A percentile compares a stretch with the other conserved stretches of the same genome.
phyloP scores from a whole-genome alignment of 2,888 invertebrate genomes.

The Drosophila birchii region DNA sequence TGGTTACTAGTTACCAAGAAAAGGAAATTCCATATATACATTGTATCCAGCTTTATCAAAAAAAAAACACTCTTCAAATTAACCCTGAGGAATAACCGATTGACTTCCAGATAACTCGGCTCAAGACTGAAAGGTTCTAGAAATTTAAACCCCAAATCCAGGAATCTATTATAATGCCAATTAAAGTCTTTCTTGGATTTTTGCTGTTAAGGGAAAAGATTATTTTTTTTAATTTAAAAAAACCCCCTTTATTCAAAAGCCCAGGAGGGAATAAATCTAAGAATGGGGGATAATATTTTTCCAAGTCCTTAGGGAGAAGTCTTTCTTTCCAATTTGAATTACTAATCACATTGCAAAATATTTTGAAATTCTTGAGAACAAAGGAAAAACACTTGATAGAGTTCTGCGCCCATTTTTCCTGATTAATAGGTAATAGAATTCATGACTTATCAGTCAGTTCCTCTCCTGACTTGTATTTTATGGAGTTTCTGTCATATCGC shows the following conservation, averaged over 20 bases:
- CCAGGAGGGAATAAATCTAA: no score
- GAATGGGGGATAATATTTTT: background rate
- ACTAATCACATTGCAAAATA: conserved; percentile 38
- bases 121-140: no score
- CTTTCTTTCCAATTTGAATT: background rate
- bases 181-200: background rate
- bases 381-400: conserved; percentile 1
- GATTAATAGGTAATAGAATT: background rate
- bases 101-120: background rate
- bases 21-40: background rate
- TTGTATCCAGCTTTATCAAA: background rate
- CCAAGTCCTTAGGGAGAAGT: background rate
- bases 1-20: background rate
- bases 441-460: background rate
- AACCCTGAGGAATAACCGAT: background rate
- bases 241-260: background rate
- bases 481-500: conserved; percentile 11
- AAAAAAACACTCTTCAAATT: background rate
- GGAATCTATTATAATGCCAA: background rate
- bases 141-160: background rate
- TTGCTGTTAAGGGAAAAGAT: background rate
- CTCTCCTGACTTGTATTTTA: background rate
- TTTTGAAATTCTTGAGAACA: conserved; percentile 42
- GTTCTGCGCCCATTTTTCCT: background rate
- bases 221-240: background rate